A percentile compares a stretch with the other conserved stretches of the same genome.
Conservation (phyloP, 2,797 vertebrate genomes). For the Pseudopleuronectes americanus region DNA sequence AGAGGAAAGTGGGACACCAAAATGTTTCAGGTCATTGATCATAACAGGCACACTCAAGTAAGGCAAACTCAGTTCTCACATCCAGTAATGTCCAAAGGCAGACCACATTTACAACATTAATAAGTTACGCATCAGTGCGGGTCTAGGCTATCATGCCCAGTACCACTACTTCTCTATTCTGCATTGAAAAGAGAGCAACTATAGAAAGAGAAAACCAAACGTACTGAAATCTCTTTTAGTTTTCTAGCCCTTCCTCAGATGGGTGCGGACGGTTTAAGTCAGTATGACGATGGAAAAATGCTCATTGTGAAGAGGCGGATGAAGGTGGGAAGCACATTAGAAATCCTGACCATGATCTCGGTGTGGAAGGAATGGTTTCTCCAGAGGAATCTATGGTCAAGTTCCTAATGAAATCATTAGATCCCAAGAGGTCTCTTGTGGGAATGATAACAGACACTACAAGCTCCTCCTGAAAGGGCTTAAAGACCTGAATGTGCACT, state of each 20-base stretch:
- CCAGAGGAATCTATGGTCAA: constrained; percentile 21
- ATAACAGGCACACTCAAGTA: constrained; percentile 40
- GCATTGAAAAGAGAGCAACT: neutral
- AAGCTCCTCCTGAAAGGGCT: constrained; percentile 23
- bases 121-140: constrained; percentile 10
- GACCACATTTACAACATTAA: constrained; percentile 33
- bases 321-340: neutral
- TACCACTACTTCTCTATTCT: neutral
- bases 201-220: neutral
- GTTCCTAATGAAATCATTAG: constrained; percentile 48
- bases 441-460: constrained; percentile 29
- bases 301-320: neutral
- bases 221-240: neutral
- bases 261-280: constrained; percentile 8
- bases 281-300: neutral
- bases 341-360: constrained; percentile 20
- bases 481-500: neutral
- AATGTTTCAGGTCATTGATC: constrained; percentile 70
- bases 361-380: constrained; percentile 13
- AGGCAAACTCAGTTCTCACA: constrained; percentile 33
- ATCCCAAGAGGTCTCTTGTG: constrained; percentile 26
- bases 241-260: neutral
- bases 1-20: constrained; percentile 53
- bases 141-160: neutral
- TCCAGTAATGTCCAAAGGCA: constrained; percentile 37